Evolutionary conservation across 2,888 invertebrate species (phyloP).

Genomic region (Archaeoteleia sp.): DNA sequence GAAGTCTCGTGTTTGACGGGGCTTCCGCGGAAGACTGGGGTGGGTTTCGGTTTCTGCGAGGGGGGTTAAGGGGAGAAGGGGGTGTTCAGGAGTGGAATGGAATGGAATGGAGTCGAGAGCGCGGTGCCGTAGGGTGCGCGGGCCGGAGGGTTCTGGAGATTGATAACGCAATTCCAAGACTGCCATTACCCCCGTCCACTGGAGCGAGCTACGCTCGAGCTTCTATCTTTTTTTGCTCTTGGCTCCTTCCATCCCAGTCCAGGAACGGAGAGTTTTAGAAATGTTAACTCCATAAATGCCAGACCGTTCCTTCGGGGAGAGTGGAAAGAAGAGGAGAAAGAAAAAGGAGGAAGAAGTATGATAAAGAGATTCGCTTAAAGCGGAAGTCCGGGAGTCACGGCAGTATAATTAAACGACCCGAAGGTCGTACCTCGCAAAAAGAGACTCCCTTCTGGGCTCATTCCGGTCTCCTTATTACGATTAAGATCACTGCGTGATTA

Average conservation of each 20-base stretch:
- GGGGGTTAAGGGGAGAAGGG: conserved; percentile 33
- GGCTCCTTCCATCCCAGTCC: conserved; percentile 68
- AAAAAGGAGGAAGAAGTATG: conserved; percentile 47
- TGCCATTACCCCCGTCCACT: conserved; percentile 73
- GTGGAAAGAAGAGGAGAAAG: conserved; percentile 37
- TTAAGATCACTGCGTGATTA: conserved; percentile 25
- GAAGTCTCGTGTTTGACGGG: conserved; percentile 68
- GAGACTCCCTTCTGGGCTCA: conserved; percentile 27
- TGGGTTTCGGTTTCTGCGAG: conserved; percentile 54
- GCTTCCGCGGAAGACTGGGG: conserved; percentile 60
- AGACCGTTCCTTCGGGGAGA: conserved; percentile 63
- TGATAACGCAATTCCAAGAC: conserved; percentile 75
- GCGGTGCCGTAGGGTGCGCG: conserved; percentile 54
- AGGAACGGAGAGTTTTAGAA: conserved; percentile 74
- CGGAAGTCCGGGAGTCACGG: conserved; percentile 47
- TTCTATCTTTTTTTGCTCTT: conserved; percentile 72
- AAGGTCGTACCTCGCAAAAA: conserved; percentile 27
- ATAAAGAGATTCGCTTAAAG: conserved; percentile 55
- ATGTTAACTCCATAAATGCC: conserved; percentile 74
- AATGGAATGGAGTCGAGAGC: conserved; percentile 76
- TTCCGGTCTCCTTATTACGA: conserved; percentile 19
- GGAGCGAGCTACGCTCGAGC: conserved; percentile 65
- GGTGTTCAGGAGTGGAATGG: conserved; percentile 78
- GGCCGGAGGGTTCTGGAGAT: conserved; percentile 72
- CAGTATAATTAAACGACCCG: conserved; percentile 53